Base-by-base conservation (phyloP, 1,140 invertebrate genomes). In the Hyles euphorbiae region DNA sequence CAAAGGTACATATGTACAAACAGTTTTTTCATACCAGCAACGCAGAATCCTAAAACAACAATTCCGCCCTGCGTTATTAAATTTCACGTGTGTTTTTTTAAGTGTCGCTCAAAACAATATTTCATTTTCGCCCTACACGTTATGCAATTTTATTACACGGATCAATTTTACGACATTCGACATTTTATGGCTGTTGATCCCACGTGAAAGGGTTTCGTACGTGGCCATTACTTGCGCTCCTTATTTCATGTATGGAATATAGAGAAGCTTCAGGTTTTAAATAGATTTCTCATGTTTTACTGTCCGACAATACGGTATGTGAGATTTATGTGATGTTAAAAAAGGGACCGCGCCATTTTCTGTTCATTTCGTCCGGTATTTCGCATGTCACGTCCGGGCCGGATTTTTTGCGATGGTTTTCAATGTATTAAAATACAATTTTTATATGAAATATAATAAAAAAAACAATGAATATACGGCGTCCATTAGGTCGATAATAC, bases 91-190 rank as follows among this genome's bases (percentile, higher is more conserved):
- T 73, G 44, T 68, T 67, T 65, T 54, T 63, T 63, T 11, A 60
- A 64, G 69, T 62, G 57, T 40, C 33, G 12, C 50, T 60, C 46
- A 53, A 61, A 58, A 57, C 70, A 66, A 72, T 75, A 75, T 76
- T 79, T 76, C 76, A 76, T 79, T 79, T 73, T 70, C 69, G 66
- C 68, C 70, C 64, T 70, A 73, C 60, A 70, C 67, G 68, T 55
- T 65, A 61, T 61, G 70, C 74, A 74, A 78, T 76, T 78, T 78
- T 76, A 78, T 76, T 74, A 69, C 59, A 10, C 61, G 72, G 74
- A 74, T 76, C 68, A 76, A 75, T 73, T 79, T 79, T 79, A 79
- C 70, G 76, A 71, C 65, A 70, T 68, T 72, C 69, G 65, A 79
- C 77, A 77, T 74, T 73, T 77, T 77, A 79, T 66, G 70, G 72